Percentiles rank a stretch among this genome's conserved stretches.
phyloP scores from a whole-genome alignment of 1,140 invertebrate genomes.

The Homarus americanus region DNA sequence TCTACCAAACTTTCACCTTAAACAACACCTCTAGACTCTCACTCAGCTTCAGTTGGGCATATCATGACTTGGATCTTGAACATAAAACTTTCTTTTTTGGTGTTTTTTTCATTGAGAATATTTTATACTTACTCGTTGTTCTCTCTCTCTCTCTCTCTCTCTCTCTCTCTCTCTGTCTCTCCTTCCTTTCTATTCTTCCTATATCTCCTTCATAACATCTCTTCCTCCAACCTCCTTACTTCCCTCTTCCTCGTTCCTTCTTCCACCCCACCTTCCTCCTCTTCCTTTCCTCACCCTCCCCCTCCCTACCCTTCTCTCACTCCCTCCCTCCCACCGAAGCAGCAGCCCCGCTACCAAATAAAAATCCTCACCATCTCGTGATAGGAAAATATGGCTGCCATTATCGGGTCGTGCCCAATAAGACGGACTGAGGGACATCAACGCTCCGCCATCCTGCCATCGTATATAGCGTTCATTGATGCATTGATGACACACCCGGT shows the following conservation, averaged over 20 bases:
- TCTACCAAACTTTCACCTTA: too few species aligned
- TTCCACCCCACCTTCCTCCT: neutral
- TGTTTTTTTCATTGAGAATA: too few species aligned
- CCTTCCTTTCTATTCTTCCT: too few species aligned
- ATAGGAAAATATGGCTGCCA: constrained; percentile 34
- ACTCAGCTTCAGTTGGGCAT: too few species aligned
- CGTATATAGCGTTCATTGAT: constrained; percentile 20
- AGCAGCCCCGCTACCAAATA: constrained; percentile 16
- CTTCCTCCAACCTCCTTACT: neutral
- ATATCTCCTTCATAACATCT: too few species aligned
- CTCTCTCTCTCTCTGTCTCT: too few species aligned
- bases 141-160: too few species aligned
- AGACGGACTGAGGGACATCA: constrained; percentile 5
- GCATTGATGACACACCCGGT: constrained; percentile 17
- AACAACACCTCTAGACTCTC: too few species aligned
- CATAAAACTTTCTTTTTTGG: too few species aligned
- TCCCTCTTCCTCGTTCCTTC: neutral
- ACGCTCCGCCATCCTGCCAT: neutral
- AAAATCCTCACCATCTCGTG: constrained; percentile 24
- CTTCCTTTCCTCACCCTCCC: neutral
- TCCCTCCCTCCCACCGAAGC: neutral
- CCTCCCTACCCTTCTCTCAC: neutral
- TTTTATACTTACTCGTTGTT: too few species aligned
- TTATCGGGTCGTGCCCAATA: constrained; percentile 25
- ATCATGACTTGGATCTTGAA: too few species aligned